These are phyloP conservation scores for Aselliscus stoliczkanus DNA, from an alignment of 2,797 vertebrate species.

Conservation along the genomic window DNA sequence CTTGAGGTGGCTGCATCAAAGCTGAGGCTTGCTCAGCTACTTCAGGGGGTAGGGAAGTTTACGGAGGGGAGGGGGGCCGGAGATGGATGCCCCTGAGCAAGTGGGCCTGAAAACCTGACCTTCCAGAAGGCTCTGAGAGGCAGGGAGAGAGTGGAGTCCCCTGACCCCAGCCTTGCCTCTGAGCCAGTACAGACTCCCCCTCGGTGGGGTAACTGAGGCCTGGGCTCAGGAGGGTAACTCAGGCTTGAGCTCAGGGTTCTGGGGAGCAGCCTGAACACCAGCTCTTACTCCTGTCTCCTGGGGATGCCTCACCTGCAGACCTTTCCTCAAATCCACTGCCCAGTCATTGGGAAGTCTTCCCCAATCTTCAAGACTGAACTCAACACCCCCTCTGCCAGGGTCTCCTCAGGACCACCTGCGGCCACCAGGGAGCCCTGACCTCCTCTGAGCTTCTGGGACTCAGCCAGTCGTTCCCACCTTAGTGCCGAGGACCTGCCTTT, in stretches of 20 bases:
- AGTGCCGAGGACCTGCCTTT: not conserved
- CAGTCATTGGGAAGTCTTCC: not conserved
- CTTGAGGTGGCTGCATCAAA: constrained; percentile 63
- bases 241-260: no score
- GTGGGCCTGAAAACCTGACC: constrained; percentile 36
- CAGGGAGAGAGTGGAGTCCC: not conserved
- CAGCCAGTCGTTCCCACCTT: not conserved
- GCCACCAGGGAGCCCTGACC: not conserved
- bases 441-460: not conserved
- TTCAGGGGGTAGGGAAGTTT: not conserved
- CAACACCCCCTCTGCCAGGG: not conserved
- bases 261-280: not conserved
- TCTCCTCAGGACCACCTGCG: not conserved
- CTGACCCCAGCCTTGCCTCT: not conserved
- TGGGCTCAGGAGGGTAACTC: not conserved
- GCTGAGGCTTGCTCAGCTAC: constrained; percentile 22
- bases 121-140: constrained; percentile 50
- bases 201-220: not conserved
- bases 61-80: accelerated
- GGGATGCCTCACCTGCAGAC: not conserved
- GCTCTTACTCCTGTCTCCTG: not conserved
- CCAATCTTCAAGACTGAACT: not conserved
- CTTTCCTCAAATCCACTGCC: not conserved
- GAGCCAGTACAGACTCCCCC: not conserved
- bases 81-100: not conserved